Evolutionary conservation across 2,888 invertebrate genomes (phyloP).

Genomic region (Dryadula phaetusa): DNA sequence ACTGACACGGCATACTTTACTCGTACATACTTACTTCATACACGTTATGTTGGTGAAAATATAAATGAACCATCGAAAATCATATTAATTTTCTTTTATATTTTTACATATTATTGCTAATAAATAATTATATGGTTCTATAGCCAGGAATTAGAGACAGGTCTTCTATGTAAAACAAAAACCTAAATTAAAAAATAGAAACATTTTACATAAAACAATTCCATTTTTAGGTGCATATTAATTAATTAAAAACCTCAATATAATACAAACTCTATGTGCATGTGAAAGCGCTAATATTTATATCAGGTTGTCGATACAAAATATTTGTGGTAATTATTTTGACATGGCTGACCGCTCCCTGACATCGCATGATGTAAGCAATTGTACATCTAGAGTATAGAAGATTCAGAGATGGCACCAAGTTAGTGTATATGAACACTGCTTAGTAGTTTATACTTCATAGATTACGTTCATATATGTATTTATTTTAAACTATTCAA

Average conservation of each 20-base stretch:
- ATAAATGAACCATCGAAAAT: too few species aligned
- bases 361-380: constrained; percentile 37
- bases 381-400: constrained; percentile 28
- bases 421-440: background rate
- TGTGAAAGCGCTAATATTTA: constrained; percentile 48
- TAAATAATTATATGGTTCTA: too few species aligned
- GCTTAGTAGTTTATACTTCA: background rate
- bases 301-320: constrained; percentile 61
- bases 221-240: background rate
- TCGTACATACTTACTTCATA: too few species aligned
- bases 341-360: constrained; percentile 58
- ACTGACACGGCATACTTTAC: too few species aligned
- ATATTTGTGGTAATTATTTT: constrained; percentile 70
- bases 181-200: too few species aligned
- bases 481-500: too few species aligned
- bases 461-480: too few species aligned
- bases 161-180: too few species aligned
- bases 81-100: too few species aligned
- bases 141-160: too few species aligned
- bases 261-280: constrained; percentile 14
- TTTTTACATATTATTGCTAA: too few species aligned
- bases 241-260: constrained; percentile 8
- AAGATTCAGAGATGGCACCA: constrained; percentile 9
- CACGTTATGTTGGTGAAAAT: too few species aligned
- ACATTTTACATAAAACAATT: background rate